These are phyloP conservation scores for Catocala sponsa DNA, from an alignment of 2,888 invertebrate species.

Conservation along the genomic window DNA sequence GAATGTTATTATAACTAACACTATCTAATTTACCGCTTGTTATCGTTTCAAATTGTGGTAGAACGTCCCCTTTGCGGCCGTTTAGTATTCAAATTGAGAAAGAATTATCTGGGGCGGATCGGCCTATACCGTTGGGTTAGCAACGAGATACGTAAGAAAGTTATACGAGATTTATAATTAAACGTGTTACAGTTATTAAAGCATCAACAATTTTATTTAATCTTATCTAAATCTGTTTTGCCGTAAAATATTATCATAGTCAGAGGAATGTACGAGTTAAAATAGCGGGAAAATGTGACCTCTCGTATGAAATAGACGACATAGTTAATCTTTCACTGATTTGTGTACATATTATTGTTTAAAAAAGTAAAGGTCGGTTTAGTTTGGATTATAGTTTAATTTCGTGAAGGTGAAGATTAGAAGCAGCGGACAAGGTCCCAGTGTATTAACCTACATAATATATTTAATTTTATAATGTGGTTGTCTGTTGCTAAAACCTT, in stretches of 20 bases:
- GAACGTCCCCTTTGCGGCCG: not conserved
- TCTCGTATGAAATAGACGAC: slow-evolving; percentile 56
- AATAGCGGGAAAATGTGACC: slow-evolving; percentile 45
- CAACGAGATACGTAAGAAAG: not conserved
- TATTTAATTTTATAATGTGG: slow-evolving; percentile 40
- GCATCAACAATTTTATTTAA: slow-evolving; percentile 6
- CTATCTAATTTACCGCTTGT: slow-evolving; percentile 12
- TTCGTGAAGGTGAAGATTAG: slow-evolving; percentile 72
- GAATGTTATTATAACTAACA: not conserved
- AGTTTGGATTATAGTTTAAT: slow-evolving; percentile 60
- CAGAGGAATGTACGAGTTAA: slow-evolving; percentile 26
- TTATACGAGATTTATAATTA: slow-evolving; percentile 7
- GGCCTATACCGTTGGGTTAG: not conserved
- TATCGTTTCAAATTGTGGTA: not conserved
- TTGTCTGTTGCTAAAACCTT: slow-evolving; percentile 23
- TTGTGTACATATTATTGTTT: slow-evolving; percentile 68
- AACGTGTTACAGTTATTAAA: slow-evolving; percentile 13
- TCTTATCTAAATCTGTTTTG: slow-evolving; percentile 15
- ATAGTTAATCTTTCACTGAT: slow-evolving; percentile 68
- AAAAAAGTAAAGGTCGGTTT: slow-evolving; percentile 67
- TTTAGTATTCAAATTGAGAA: not conserved
- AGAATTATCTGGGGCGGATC: not conserved
- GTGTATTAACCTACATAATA: slow-evolving; percentile 60
- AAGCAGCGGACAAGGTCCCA: slow-evolving; percentile 61
- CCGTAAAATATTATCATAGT: slow-evolving; percentile 34